These are phyloP conservation scores for Cliona cf. orientalis DNA, from an alignment of 37 sponge, comb jelly and placozoan species.

Conservation along the genomic window DNA sequence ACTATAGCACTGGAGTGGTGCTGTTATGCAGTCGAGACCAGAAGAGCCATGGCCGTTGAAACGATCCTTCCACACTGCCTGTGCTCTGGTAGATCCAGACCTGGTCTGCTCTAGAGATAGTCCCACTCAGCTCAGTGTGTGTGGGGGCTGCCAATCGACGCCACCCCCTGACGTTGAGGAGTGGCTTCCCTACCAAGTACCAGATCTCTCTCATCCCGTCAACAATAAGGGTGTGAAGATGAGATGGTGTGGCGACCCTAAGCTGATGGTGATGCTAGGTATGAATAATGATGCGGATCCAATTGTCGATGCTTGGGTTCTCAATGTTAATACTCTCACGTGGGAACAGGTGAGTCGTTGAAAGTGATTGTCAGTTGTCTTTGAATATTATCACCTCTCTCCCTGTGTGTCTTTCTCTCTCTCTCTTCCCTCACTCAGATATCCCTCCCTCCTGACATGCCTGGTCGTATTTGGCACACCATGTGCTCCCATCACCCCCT, in stretches of 20 bases:
- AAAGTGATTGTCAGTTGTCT: neutral
- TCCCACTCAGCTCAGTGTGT: neutral
- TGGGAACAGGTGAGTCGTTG: conserved; percentile 47
- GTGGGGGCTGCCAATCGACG: too few relatives aligned
- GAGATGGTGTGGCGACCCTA: neutral
- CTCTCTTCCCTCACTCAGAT: neutral
- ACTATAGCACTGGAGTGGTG: conserved; percentile 59
- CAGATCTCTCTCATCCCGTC: conserved; percentile 30
- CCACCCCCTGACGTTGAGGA: neutral
- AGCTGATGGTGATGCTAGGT: conserved; percentile 71
- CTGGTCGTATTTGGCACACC: conserved; percentile 47
- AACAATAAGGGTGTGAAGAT: neutral
- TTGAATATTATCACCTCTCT: neutral
- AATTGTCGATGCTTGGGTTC: conserved; percentile 48
- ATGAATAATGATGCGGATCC: conserved; percentile 62
- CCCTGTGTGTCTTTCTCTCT: neutral
- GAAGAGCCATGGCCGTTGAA: conserved; percentile 46
- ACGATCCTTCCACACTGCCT: conserved; percentile 62
- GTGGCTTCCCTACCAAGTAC: conserved; percentile 62
- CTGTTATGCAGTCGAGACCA: neutral
- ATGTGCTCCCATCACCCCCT: conserved; percentile 18
- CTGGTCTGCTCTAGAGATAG: neutral
- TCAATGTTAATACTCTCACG: conserved; percentile 41
- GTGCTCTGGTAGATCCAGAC: conserved; percentile 45
- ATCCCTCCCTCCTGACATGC: conserved; percentile 8